phyloP scores from a whole-genome alignment of 2,113 vertebrate genomes.

The Aphelocoma coerulescens region DNA sequence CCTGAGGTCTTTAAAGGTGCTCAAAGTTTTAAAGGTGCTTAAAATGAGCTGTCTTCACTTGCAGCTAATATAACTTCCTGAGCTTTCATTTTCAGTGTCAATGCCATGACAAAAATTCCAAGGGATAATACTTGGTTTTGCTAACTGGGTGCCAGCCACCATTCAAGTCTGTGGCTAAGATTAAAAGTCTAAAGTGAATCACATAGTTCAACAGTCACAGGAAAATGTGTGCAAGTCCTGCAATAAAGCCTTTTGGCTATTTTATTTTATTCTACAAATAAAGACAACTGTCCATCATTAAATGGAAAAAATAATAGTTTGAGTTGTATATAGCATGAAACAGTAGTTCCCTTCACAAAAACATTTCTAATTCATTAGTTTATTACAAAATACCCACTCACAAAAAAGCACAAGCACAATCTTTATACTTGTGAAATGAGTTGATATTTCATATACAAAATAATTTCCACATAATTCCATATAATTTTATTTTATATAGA shows the following conservation, averaged over 20 bases:
- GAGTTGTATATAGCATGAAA: slow-evolving; percentile 61
- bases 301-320: slow-evolving; percentile 59
- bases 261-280: slow-evolving; percentile 66
- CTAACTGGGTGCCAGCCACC: background rate
- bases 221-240: slow-evolving; percentile 50
- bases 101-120: background rate
- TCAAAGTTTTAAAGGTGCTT: background rate
- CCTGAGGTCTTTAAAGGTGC: background rate
- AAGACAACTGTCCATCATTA: slow-evolving; percentile 59
- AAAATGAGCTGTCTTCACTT: background rate
- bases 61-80: background rate
- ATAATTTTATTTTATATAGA: slow-evolving; percentile 84
- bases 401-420: slow-evolving; percentile 74
- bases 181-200: background rate
- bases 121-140: background rate
- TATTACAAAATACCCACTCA: slow-evolving; percentile 79
- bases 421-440: slow-evolving; percentile 75
- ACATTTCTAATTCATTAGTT: slow-evolving; percentile 74
- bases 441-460: slow-evolving; percentile 80
- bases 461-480: slow-evolving; percentile 80
- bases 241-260: slow-evolving; percentile 42
- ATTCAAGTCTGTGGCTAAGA: background rate
- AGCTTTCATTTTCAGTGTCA: background rate
- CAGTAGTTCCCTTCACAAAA: slow-evolving; percentile 62
- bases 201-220: slow-evolving; percentile 43